Percentiles rank a stretch among this genome's conserved stretches.
phyloP scores from a whole-genome alignment of 1,140 invertebrate genomes.

The Papilio polyxenes region DNA sequence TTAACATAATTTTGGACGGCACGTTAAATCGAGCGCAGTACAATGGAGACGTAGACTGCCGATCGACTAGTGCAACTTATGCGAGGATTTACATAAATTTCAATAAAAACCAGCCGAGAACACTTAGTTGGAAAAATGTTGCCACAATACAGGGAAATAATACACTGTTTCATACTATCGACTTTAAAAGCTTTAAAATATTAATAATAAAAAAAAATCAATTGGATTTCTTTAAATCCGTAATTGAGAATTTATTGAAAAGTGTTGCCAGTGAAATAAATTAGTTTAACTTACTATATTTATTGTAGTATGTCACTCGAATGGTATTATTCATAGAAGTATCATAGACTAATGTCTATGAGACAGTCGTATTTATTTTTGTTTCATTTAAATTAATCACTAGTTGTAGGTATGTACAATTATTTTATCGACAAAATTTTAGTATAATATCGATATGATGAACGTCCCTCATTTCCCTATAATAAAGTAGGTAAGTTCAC shows the following conservation, averaged over 20 bases:
- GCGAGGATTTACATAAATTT: constrained; percentile 74
- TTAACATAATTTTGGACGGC: constrained; percentile 13
- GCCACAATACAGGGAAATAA: constrained; percentile 56
- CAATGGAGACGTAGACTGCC: constrained; percentile 52
- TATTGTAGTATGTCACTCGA: no score
- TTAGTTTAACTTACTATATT: background rate
- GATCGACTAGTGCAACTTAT: constrained; percentile 54
- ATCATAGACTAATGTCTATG: no score
- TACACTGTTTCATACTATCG: constrained; percentile 53
- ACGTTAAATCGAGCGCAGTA: constrained; percentile 25
- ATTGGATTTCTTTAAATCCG: no score
- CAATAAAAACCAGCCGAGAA: constrained; percentile 58
- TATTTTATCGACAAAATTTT: background rate
- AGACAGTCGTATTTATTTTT: no score
- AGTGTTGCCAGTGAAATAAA: background rate
- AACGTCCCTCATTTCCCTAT: constrained; percentile 36
- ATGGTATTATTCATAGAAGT: no score
- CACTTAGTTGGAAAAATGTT: constrained; percentile 62
- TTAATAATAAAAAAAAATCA: background rate
- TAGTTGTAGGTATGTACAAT: no score
- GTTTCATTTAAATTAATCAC: no score
- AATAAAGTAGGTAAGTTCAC: constrained; percentile 15
- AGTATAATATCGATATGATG: background rate
- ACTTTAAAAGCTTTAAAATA: background rate
- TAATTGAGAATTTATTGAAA: no score